Percentiles rank a stretch among this genome's conserved stretches.
These are phyloP conservation scores for Tetragnatha versicolor DNA, from an alignment of 1,140 invertebrate species.

Conservation along the genomic window DNA sequence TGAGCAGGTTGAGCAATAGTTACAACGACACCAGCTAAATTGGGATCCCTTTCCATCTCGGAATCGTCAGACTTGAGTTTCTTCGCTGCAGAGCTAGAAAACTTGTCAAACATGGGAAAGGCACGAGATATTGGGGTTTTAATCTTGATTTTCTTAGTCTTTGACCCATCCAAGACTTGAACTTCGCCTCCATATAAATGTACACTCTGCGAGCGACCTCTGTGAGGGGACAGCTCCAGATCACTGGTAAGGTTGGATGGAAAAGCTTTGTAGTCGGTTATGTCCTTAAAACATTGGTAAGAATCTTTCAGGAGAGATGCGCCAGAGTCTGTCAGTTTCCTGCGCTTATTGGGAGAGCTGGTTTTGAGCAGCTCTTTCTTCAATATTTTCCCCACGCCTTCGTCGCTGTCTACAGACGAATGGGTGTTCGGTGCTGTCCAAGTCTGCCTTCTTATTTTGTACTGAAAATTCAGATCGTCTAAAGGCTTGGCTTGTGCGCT, in stretches of 20 bases:
- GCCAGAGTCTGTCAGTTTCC: conserved; percentile 60
- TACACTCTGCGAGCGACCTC: conserved; percentile 37
- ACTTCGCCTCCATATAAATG: conserved; percentile 50
- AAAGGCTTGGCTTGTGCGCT: conserved; percentile 39
- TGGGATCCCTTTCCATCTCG: not conserved
- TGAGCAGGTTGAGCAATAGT: conserved; percentile 75
- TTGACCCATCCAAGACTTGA: conserved; percentile 29
- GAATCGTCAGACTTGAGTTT: conserved; percentile 2
- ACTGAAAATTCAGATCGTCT: not conserved
- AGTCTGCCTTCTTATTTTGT: not conserved
- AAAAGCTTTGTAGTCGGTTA: not conserved
- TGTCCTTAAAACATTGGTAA: not conserved
- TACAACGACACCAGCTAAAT: conserved; percentile 61
- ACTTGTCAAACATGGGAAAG: conserved; percentile 31
- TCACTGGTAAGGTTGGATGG: too few species aligned
- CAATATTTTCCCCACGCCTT: conserved; percentile 56
- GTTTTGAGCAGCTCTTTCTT: conserved; percentile 58
- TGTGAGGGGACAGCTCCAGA: conserved; percentile 1
- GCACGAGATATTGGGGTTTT: conserved; percentile 41
- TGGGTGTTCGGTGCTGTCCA: not conserved
- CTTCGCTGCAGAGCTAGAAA: not conserved
- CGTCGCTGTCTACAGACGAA: not conserved
- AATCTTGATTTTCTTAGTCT: conserved; percentile 46
- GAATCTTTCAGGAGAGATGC: conserved; percentile 11
- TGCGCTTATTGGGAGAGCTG: conserved; percentile 58